Evolutionary conservation across 1,140 invertebrate species (phyloP).

Genomic region (Ips typographus): DNA sequence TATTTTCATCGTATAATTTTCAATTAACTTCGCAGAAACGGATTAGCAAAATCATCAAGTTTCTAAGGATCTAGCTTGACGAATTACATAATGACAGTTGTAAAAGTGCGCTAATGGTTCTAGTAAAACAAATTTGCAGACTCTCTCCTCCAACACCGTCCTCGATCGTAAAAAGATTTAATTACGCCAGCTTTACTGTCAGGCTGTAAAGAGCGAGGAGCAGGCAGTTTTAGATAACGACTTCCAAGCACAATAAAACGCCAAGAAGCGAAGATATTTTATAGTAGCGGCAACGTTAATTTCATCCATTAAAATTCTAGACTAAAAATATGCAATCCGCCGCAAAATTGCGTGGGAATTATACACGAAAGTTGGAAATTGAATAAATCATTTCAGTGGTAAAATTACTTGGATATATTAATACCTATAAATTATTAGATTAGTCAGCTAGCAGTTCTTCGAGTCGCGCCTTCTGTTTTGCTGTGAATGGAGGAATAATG

Average conservation of each 20-base stretch:
- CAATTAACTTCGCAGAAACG: too few species aligned
- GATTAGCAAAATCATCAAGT: too few species aligned
- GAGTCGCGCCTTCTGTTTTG: neutral
- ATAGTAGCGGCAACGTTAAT: conserved; percentile 7
- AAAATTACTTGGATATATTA: too few species aligned
- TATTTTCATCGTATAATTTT: too few species aligned
- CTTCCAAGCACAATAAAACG: conserved; percentile 16
- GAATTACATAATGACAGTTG: too few species aligned
- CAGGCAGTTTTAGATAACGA: conserved; percentile 24
- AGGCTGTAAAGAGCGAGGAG: conserved; percentile 15
- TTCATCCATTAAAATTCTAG: conserved; percentile 13
- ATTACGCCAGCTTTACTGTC: conserved; percentile 18
- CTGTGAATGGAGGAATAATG: conserved; percentile 39
- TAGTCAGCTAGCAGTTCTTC: neutral
- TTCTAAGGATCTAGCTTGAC: too few species aligned
- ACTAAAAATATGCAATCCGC: neutral
- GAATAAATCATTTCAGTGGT: too few species aligned
- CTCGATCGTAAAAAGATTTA: conserved; percentile 15
- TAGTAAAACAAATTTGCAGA: too few species aligned
- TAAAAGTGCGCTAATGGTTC: too few species aligned
- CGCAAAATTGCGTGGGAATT: too few species aligned
- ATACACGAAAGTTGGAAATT: too few species aligned
- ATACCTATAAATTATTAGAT: too few species aligned
- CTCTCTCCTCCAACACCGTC: neutral
- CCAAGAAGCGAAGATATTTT: conserved; percentile 23